phyloP scores from a whole-genome alignment of 2,888 invertebrate genomes.

The Eupithecia tripunctaria region DNA sequence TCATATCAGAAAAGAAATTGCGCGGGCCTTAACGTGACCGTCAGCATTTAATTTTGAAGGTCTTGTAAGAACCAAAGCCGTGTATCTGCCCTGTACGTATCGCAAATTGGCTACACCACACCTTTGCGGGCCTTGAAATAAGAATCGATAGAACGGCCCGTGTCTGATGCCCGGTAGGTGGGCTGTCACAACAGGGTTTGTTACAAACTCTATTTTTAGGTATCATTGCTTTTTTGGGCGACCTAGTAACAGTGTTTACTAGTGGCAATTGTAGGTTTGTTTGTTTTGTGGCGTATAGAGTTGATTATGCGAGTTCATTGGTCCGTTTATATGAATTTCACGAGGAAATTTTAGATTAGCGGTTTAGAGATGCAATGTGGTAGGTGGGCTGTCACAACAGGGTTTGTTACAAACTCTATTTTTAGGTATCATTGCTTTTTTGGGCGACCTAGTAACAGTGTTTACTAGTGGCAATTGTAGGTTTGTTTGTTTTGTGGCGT shows the following conservation, averaged over 20 bases:
- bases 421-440: background rate
- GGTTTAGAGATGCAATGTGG: too few species aligned
- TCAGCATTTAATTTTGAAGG: too few species aligned
- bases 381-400: background rate
- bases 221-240: background rate
- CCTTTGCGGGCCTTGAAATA: constrained; percentile 1
- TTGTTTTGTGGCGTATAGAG: background rate
- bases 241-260: background rate
- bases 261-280: background rate
- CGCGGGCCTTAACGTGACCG: background rate
- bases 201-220: background rate
- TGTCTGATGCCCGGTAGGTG: background rate
- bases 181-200: background rate
- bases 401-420: background rate
- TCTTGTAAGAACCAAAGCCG: background rate
- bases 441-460: background rate
- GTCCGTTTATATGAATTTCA: too few species aligned
- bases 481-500: background rate
- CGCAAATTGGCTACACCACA: background rate
- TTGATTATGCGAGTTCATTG: too few species aligned
- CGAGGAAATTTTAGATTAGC: too few species aligned
- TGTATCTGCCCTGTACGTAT: background rate
- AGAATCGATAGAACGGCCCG: background rate
- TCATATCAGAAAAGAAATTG: background rate
- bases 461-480: background rate